Evolutionary conservation across 2,888 invertebrate genomes (phyloP).

Genomic region (Tiliacea aurago): DNA sequence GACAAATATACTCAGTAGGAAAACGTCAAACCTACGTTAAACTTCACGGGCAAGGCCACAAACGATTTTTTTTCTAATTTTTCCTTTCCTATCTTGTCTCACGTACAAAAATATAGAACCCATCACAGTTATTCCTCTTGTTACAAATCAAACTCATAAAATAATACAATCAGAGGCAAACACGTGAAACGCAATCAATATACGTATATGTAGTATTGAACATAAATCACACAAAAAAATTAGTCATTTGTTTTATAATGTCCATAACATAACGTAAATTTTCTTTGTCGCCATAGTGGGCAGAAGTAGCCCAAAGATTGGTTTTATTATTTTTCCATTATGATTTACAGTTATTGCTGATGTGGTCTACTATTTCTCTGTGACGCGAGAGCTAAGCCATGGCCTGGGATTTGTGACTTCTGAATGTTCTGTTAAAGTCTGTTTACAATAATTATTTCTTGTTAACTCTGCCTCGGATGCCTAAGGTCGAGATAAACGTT

Average conservation of each 20-base stretch:
- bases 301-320: conserved; percentile 31
- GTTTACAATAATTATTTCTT: background rate
- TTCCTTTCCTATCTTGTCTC: background rate
- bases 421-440: background rate
- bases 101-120: background rate
- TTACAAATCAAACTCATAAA: background rate
- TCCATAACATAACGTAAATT: conserved; percentile 20
- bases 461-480: background rate
- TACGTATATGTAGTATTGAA: no score
- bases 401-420: background rate
- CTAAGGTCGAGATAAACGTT: no score
- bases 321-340: conserved; percentile 47
- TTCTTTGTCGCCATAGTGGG: conserved; percentile 16
- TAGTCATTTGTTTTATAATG: conserved; percentile 19
- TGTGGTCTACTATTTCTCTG: background rate
- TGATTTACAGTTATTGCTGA: conserved; percentile 56
- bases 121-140: background rate
- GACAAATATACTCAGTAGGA: no score
- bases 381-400: background rate
- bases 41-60: background rate
- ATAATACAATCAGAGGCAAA: background rate
- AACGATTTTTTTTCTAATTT: background rate
- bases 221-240: conserved; percentile 3
- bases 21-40: no score
- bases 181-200: background rate